These are phyloP conservation scores for Drosophila pseudotakahashii DNA, from an alignment of 2,888 invertebrate species.

Conservation along the genomic window DNA sequence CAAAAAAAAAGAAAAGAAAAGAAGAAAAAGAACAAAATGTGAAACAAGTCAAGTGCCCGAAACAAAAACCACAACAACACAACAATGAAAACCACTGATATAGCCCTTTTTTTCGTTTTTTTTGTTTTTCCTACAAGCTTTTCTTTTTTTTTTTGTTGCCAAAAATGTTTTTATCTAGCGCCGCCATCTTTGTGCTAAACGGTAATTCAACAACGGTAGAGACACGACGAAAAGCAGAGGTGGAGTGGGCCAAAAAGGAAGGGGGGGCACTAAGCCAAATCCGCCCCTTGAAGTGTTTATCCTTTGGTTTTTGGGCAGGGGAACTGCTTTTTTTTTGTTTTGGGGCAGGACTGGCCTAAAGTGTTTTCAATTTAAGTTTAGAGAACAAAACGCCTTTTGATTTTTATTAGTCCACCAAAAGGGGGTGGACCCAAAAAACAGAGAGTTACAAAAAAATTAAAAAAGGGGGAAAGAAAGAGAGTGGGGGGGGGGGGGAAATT, in stretches of 20 bases:
- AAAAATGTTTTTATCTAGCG: slow-evolving; percentile 71
- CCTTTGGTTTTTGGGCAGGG: slow-evolving; percentile 57
- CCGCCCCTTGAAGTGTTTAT: slow-evolving; percentile 81
- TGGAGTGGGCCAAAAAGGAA: slow-evolving; percentile 1
- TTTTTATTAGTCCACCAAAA: slow-evolving; percentile 70
- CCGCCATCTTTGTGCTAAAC: slow-evolving; percentile 80
- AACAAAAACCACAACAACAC: not conserved
- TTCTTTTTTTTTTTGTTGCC: slow-evolving; percentile 47
- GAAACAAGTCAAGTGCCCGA: slow-evolving; percentile 46
- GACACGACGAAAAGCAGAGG: slow-evolving; percentile 4
- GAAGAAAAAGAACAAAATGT: slow-evolving; percentile 7
- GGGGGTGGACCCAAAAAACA: not conserved
- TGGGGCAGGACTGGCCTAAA: slow-evolving; percentile 62
- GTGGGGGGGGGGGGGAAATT: slow-evolving; percentile 1
- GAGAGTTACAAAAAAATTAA: not conserved
- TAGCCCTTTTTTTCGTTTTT: slow-evolving; percentile 29
- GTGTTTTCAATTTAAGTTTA: slow-evolving; percentile 85
- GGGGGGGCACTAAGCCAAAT: slow-evolving; percentile 68
- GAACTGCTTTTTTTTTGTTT: not conserved
- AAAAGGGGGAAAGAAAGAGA: not conserved
- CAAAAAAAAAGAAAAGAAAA: slow-evolving; percentile 3
- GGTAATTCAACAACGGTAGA: slow-evolving; percentile 44
- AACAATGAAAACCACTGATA: not conserved
- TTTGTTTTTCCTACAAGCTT: slow-evolving; percentile 6
- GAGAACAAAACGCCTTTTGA: slow-evolving; percentile 83